Evolutionary conservation across 1,140 invertebrate genomes (phyloP).

Genomic region (Nebria ingens): DNA sequence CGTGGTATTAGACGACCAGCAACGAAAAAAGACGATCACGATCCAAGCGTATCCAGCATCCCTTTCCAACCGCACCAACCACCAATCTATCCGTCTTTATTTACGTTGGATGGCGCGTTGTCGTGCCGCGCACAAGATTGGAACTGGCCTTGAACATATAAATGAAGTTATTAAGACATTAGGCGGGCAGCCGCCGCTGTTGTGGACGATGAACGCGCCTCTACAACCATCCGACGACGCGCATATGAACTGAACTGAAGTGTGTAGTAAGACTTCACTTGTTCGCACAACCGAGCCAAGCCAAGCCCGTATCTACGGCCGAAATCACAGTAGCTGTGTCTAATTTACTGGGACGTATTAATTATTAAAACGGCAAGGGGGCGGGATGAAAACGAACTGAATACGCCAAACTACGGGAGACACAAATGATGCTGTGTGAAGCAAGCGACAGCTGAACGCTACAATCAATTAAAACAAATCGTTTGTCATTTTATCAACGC

Average conservation of each 20-base stretch:
- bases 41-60: not conserved
- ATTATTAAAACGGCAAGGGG: constrained; percentile 19
- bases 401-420: too few relatives aligned
- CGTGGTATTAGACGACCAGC: not conserved
- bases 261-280: constrained; percentile 27
- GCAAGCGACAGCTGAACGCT: too few relatives aligned
- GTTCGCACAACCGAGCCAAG: constrained; percentile 15
- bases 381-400: too few relatives aligned
- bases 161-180: constrained; percentile 34
- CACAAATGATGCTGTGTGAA: too few relatives aligned
- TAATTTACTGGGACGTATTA: constrained; percentile 29
- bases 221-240: not conserved
- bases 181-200: constrained; percentile 18
- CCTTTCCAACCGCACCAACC: not conserved
- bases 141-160: constrained; percentile 29
- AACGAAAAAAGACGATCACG: not conserved
- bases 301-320: constrained; percentile 25
- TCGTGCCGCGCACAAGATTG: not conserved
- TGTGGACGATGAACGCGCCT: not conserved
- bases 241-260: not conserved
- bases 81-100: not conserved
- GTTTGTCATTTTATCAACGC: too few relatives aligned
- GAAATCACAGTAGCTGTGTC: constrained; percentile 30
- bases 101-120: not conserved
- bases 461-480: too few relatives aligned